Conservation (phyloP, 2,113 vertebrate genomes). For the Aegotheles bennettii region DNA sequence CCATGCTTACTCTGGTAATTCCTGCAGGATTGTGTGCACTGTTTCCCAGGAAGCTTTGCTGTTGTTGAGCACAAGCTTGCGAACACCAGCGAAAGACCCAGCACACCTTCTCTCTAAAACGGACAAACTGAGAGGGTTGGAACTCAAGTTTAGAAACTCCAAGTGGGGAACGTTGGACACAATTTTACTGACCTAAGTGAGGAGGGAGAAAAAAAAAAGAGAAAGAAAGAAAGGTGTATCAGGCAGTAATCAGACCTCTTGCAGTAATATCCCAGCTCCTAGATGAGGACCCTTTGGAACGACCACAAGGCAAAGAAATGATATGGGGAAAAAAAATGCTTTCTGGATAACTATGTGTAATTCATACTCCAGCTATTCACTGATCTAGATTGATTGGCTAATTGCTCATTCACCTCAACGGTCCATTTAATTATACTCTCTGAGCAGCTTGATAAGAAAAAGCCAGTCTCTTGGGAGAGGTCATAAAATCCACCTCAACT, state of each 20-base stretch:
- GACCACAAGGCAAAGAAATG: slow-evolving; percentile 13
- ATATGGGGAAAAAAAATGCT: background rate
- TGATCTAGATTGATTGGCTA: slow-evolving; percentile 40
- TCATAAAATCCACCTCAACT: slow-evolving; percentile 32
- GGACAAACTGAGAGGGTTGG: slow-evolving; percentile 89
- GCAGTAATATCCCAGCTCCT: background rate
- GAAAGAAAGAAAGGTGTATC: slow-evolving; percentile 45
- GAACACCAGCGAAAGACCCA: slow-evolving; percentile 84
- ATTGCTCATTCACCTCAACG: slow-evolving; percentile 59
- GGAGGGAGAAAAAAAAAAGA: background rate
- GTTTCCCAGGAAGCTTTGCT: slow-evolving; percentile 94
- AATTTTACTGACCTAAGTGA: slow-evolving; percentile 90
- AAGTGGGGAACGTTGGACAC: slow-evolving; percentile 92
- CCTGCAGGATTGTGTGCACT: slow-evolving; percentile 88
- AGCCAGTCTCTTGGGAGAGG: slow-evolving; percentile 19
- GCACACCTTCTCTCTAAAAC: slow-evolving; percentile 84
- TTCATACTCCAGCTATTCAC: slow-evolving; percentile 58
- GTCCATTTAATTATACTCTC: slow-evolving; percentile 59
- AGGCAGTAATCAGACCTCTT: slow-evolving; percentile 44
- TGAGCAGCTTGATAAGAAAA: slow-evolving; percentile 58
- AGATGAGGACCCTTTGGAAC: background rate
- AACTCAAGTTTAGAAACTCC: slow-evolving; percentile 98
- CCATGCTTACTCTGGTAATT: slow-evolving; percentile 87
- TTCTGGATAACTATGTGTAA: slow-evolving; percentile 61
- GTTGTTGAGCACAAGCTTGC: slow-evolving; percentile 95